Conservation (phyloP, 2,797 vertebrate species). For the Limnodromus scolopaceus region DNA sequence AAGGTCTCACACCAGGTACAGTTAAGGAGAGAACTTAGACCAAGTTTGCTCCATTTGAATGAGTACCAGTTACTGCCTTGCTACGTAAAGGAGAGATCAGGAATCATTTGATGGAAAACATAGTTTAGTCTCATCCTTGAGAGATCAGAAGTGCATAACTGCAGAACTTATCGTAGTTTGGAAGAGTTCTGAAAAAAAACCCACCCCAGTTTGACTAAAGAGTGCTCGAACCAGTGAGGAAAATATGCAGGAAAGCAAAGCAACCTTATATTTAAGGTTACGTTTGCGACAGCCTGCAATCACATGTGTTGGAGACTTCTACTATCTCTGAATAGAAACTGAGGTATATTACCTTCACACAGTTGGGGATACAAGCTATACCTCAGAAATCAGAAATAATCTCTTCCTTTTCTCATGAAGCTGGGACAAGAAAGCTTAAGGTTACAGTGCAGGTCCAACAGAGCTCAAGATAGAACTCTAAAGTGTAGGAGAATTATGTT, state of each 20-base stretch:
- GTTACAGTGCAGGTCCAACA: not conserved
- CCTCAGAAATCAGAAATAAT: not conserved
- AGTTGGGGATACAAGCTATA: not conserved
- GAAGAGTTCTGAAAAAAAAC: not conserved
- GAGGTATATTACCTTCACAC: not conserved
- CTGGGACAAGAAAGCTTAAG: not conserved
- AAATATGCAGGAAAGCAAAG: not conserved
- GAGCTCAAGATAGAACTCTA: not conserved
- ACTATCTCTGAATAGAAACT: not conserved
- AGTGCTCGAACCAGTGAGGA: not conserved
- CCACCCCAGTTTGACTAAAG: not conserved
- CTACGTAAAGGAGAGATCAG: not conserved
- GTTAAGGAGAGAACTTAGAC: not conserved
- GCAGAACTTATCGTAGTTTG: rapidly evolving
- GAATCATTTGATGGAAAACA: not conserved
- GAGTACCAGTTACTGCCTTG: not conserved
- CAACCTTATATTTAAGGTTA: not conserved
- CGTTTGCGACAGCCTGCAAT: not conserved
- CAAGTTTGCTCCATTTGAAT: not conserved
- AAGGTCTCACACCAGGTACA: not conserved
- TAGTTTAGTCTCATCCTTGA: not conserved
- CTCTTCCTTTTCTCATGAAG: not conserved
- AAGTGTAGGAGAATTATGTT: not conserved
- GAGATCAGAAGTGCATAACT: not conserved
- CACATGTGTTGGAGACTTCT: not conserved